Percentiles rank a stretch among this genome's conserved stretches.
Conservation (phyloP, 1,140 invertebrate genomes). For the Elymnias hypermnestra region DNA sequence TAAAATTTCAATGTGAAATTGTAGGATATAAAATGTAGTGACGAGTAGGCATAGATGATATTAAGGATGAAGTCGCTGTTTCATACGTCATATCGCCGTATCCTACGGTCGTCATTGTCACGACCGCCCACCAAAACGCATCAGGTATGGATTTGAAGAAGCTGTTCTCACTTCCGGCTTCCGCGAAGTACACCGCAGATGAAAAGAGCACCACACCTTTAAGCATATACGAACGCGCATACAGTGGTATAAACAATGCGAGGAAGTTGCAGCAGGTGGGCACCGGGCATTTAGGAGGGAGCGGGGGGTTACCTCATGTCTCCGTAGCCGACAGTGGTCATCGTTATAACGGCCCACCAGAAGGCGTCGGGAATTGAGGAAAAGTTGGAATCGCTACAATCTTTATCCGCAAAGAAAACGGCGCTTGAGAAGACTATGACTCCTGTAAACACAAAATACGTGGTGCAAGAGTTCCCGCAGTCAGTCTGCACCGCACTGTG, state of each 20-base stretch:
- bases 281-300: slow-evolving; percentile 36
- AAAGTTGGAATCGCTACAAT: slow-evolving; percentile 96
- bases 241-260: slow-evolving; percentile 63
- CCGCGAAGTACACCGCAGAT: slow-evolving; percentile 99
- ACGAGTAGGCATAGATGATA: slow-evolving; percentile 64
- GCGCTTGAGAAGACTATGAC: slow-evolving; percentile 98
- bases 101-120: slow-evolving; percentile 99
- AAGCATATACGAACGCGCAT: slow-evolving; percentile 78
- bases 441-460: slow-evolving; percentile 79
- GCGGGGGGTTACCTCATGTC: slow-evolving; percentile 91
- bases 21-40: slow-evolving; percentile 63
- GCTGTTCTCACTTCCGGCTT: slow-evolving; percentile 97
- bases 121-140: slow-evolving; percentile 99
- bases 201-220: slow-evolving; percentile 99
- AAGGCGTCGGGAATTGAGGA: slow-evolving; percentile 98
- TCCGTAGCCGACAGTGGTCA: slow-evolving; percentile 98
- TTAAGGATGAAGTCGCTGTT: slow-evolving; percentile 69
- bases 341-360: slow-evolving; percentile 96
- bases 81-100: slow-evolving; percentile 99
- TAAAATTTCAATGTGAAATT: slow-evolving; percentile 55
- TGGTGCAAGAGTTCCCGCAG: slow-evolving; percentile 45
- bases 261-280: slow-evolving; percentile 62
- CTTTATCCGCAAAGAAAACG: slow-evolving; percentile 99
- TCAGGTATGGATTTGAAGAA: slow-evolving; percentile 99
- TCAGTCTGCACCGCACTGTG: too few relatives aligned